Percentiles rank a stretch among this genome's conserved stretches.
Evolutionary conservation across 1,140 invertebrate species (phyloP).

Genomic region (Bursaphelenchus mucronatus): DNA sequence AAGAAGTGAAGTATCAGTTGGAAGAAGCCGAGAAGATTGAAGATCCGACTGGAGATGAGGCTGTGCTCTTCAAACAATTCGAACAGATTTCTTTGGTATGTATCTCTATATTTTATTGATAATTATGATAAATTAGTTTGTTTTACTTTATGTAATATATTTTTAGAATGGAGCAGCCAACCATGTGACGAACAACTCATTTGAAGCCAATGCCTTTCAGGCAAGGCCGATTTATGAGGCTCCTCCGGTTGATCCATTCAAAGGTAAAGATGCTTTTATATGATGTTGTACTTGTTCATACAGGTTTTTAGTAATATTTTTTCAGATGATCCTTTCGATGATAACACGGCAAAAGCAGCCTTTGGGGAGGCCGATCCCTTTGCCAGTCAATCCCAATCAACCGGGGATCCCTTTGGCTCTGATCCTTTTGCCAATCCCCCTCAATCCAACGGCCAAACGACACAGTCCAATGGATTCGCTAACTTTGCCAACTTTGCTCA

Average conservation of each 20-base stretch:
- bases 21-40: conserved; percentile 24
- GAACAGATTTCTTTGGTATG: conserved; percentile 2
- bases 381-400: background rate
- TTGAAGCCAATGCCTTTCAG: background rate
- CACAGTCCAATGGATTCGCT: too few relatives aligned
- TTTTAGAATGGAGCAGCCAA: conserved; percentile 13
- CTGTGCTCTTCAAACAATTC: conserved; percentile 13
- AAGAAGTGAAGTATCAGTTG: conserved; percentile 18
- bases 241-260: conserved; percentile 18
- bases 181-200: background rate
- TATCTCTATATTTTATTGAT: background rate
- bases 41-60: conserved; percentile 9
- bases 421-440: conserved; percentile 11
- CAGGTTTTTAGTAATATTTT: background rate
- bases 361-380: background rate
- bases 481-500: too few relatives aligned
- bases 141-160: background rate
- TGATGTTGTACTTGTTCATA: background rate
- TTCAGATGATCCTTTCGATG: conserved; percentile 19
- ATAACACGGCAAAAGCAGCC: background rate
- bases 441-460: background rate
- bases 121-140: background rate
- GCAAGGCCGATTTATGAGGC: conserved; percentile 11
- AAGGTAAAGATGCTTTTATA: background rate
- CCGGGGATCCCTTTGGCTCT: conserved; percentile 9